Evolutionary conservation across 2,797 vertebrate species (phyloP), one percentile per base, ranked within the genome.

Genomic region (Coranthus polyacanthus): DNA sequence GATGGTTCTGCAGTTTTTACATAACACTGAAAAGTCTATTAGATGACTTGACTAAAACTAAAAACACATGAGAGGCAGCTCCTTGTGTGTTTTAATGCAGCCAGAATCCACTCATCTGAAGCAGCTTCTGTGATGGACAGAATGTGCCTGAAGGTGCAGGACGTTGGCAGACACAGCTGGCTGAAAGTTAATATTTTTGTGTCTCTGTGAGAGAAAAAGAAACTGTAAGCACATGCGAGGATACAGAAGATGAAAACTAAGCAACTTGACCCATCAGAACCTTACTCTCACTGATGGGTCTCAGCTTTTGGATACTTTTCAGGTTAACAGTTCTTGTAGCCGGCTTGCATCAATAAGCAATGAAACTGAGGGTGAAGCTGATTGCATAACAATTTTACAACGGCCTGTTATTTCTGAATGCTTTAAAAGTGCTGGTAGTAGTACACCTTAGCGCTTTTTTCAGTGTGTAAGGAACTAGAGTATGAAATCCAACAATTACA

Each of bases 221-320:
- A 29, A 13, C 45, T 60, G 78, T 72, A 77, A 81, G 83, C 83
- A 82, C 44, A 81, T 76, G 18, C 70, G 42, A 54, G 72, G 63
- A 79, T 62, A 49, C 37, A 59, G 61, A 61, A 78, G 75, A 78
- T 67, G 64, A 83, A 81, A 84, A 80, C 75, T 67, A 42, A 77
- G 66, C 36, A 69, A 68, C 22, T 12, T 2, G 2, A 42, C 62
- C 77, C 55, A 81, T 72, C 74, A 71, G 51, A 70, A 63, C 39
- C 72, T 66, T 67, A 79, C 76, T 81, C 68, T 68, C 36, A 12
- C 66, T 78, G 82, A 88, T 82, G 58, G 84, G 54, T 68, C 61
- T 59, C 11, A 6, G 46, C 50, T 83, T 68, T 84, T 82, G 86
- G 85, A 80, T 67, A 79, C 75, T 80, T 81, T 79, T 75, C 80